Percentiles rank a stretch among this genome's conserved stretches.
Conservation (phyloP, 2,888 invertebrate species). For the Gasteruption jaculator region DNA sequence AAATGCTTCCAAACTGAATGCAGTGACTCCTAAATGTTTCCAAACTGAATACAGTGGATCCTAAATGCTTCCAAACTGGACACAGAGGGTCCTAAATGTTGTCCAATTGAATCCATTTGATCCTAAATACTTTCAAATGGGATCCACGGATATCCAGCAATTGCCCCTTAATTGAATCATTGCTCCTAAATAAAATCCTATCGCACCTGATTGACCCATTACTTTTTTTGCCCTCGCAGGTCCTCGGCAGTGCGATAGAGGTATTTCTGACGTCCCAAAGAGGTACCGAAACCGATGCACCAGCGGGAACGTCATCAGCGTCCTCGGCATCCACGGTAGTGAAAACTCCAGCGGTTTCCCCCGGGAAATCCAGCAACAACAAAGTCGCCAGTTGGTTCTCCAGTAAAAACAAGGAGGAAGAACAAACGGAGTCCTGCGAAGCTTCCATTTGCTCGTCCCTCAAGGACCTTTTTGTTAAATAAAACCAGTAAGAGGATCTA, state of each 20-base stretch:
- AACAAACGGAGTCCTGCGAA: constrained; percentile 68
- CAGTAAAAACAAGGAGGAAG: constrained; percentile 62
- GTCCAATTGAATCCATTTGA: too few relatives aligned
- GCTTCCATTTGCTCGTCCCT: constrained; percentile 77
- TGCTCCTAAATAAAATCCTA: too few relatives aligned
- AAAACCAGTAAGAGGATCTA: constrained; percentile 43
- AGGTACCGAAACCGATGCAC: constrained; percentile 51
- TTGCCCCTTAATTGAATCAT: too few relatives aligned
- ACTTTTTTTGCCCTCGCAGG: too few relatives aligned
- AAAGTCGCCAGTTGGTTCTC: constrained; percentile 46
- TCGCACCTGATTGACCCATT: too few relatives aligned
- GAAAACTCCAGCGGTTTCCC: constrained; percentile 42
- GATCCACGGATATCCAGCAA: too few relatives aligned
- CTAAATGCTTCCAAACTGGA: too few relatives aligned
- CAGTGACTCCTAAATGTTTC: too few relatives aligned
- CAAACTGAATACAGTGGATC: too few relatives aligned
- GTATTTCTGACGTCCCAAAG: constrained; percentile 68
- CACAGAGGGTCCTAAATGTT: too few relatives aligned
- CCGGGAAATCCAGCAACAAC: constrained; percentile 42
- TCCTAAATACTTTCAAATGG: too few relatives aligned
- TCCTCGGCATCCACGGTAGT: constrained; percentile 42
- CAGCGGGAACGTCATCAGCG: constrained; percentile 28
- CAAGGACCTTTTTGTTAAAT: constrained; percentile 84
- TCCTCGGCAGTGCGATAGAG: constrained; percentile 79
- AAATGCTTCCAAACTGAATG: too few relatives aligned